Percentiles rank a stretch among this genome's conserved stretches.
phyloP scores from a whole-genome alignment of 2,797 vertebrate species.

The Falco berigora region DNA sequence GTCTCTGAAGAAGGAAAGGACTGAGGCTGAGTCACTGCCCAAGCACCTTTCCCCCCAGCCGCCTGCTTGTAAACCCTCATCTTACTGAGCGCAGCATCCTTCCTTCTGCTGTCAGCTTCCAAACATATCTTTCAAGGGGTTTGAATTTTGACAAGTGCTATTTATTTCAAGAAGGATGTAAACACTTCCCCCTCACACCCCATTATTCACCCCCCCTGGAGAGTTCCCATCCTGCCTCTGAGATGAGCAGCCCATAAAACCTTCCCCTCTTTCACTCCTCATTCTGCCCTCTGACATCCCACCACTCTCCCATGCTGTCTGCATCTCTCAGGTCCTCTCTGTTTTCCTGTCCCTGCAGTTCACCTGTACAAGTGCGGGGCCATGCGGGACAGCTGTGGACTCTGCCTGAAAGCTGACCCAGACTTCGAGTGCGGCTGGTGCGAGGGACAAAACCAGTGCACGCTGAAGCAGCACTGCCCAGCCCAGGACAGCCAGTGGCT shows the following conservation, averaged over 20 bases:
- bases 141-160: fast-evolving
- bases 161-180: not conserved
- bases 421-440: conserved; percentile 96
- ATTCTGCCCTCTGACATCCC: not conserved
- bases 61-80: not conserved
- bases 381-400: conserved; percentile 90
- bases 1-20: not conserved
- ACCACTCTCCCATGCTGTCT: fast-evolving
- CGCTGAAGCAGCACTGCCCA: conserved; percentile 91
- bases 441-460: conserved; percentile 87
- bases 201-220: fast-evolving
- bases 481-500: conserved; percentile 88
- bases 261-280: not conserved
- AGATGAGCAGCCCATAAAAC: fast-evolving
- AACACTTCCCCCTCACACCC: fast-evolving
- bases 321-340: not conserved
- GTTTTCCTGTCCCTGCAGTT: conserved; percentile 72
- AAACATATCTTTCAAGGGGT: not conserved
- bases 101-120: not conserved
- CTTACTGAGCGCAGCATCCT: not conserved
- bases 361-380: conserved; percentile 97
- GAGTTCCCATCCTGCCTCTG: not conserved
- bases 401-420: conserved; percentile 93
- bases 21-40: not conserved
- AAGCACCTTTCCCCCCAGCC: not conserved